A percentile compares a stretch with the other conserved stretches of the same genome.
Conservation (phyloP, 2,113 vertebrate species). For the Okapia johnstoni region DNA sequence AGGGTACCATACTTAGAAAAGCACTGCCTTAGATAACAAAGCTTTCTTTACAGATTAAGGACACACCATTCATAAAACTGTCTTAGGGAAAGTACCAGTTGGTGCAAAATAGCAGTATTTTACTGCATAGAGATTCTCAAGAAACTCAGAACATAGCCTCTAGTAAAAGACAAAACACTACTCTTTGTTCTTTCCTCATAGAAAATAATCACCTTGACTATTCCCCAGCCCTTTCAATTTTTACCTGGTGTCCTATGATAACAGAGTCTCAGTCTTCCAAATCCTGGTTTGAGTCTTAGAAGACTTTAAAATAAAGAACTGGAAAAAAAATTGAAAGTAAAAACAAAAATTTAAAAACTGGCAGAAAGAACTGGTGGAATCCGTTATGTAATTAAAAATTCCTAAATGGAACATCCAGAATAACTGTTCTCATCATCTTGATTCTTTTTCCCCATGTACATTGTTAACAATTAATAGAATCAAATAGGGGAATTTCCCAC, state of each 20-base stretch:
- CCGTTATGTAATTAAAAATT: background rate
- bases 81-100: background rate
- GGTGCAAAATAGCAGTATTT: background rate
- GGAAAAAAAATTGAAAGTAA: background rate
- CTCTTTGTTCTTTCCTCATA: background rate
- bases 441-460: background rate
- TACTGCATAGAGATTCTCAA: background rate
- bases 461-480: background rate
- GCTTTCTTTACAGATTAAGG: background rate
- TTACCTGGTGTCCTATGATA: background rate
- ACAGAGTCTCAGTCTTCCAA: background rate
- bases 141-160: background rate
- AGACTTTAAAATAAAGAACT: background rate
- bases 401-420: background rate
- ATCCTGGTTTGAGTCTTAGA: background rate
- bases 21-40: background rate
- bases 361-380: background rate
- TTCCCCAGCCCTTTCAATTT: background rate
- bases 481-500: background rate
- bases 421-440: background rate
- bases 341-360: background rate
- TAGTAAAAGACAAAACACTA: background rate
- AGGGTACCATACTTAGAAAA: background rate
- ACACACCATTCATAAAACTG: background rate
- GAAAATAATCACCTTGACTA: background rate